These are phyloP conservation scores for Ips nitidus DNA, from an alignment of 1,140 invertebrate species.

Conservation along the genomic window DNA sequence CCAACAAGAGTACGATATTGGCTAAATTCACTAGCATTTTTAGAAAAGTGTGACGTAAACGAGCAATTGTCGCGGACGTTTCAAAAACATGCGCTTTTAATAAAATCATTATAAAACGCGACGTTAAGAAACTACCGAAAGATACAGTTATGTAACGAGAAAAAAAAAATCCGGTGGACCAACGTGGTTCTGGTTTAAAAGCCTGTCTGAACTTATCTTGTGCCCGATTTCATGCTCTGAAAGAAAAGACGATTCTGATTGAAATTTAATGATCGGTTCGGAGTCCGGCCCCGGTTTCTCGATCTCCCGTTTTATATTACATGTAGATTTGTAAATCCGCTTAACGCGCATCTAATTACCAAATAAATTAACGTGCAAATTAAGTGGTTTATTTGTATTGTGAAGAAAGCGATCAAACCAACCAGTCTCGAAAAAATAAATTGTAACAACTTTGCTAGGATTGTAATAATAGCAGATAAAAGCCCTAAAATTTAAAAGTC, in stretches of 20 bases:
- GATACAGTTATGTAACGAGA: conserved; percentile 9
- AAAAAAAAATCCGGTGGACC: not conserved
- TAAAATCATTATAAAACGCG: not conserved
- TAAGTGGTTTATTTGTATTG: no score
- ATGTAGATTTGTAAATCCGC: no score
- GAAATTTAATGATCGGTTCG: conserved; percentile 2
- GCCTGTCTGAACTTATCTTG: conserved; percentile 10
- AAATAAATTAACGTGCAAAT: no score
- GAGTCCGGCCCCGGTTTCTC: not conserved
- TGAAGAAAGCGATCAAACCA: no score
- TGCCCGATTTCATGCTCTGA: conserved; percentile 11
- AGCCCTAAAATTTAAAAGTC: no score
- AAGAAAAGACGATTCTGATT: conserved; percentile 1
- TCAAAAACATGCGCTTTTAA: not conserved
- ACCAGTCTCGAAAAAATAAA: no score
- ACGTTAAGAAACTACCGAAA: conserved; percentile 6
- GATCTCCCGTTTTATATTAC: no score
- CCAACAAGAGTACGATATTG: no score
- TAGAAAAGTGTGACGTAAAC: not conserved
- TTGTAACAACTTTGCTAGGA: no score
- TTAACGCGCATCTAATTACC: no score
- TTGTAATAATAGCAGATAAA: no score
- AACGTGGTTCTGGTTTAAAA: conserved; percentile 5
- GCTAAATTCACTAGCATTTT: no score
- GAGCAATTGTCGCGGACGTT: not conserved